Percentiles rank a stretch among this genome's conserved stretches.
Evolutionary conservation across 2,888 invertebrate genomes (phyloP).

Genomic region (Caenorhabditis sp.): DNA sequence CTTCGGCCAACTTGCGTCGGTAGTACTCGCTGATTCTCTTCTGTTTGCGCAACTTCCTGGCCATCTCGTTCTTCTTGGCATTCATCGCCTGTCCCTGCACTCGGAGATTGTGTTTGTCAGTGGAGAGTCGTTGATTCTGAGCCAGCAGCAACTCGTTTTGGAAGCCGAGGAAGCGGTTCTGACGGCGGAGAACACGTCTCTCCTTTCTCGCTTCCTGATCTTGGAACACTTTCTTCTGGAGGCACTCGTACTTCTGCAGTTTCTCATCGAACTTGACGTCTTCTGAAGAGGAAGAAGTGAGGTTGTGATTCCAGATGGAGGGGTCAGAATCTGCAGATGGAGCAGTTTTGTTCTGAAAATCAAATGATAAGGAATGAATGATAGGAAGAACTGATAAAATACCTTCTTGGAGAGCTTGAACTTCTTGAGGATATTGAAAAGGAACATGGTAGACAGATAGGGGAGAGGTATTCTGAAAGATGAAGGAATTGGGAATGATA

Average conservation of each 20-base stretch:
- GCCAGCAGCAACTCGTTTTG: constrained; percentile 27
- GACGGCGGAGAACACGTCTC: constrained; percentile 40
- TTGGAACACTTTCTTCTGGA: not conserved
- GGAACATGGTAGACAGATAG: not conserved
- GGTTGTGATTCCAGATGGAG: not conserved
- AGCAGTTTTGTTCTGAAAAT: not conserved
- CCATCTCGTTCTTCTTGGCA: constrained; percentile 27
- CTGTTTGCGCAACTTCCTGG: constrained; percentile 27
- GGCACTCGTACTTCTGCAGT: not conserved
- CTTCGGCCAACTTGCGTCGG: constrained; percentile 20
- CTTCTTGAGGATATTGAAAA: not conserved
- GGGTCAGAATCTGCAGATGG: not conserved
- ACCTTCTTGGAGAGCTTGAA: not conserved
- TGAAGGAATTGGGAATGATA: not conserved
- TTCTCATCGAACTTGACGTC: not conserved
- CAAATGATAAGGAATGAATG: not conserved
- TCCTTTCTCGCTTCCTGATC: constrained; percentile 16
- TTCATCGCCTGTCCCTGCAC: constrained; percentile 12
- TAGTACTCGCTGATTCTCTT: constrained; percentile 48
- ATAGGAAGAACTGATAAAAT: not conserved
- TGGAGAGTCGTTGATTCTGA: constrained; percentile 23
- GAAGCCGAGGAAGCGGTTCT: constrained; percentile 34
- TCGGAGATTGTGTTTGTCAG: constrained; percentile 21
- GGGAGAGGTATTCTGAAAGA: not conserved
- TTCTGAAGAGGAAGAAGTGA: not conserved